phyloP scores from a whole-genome alignment of 2,113 vertebrate genomes.

The Percopsis transmontana region DNA sequence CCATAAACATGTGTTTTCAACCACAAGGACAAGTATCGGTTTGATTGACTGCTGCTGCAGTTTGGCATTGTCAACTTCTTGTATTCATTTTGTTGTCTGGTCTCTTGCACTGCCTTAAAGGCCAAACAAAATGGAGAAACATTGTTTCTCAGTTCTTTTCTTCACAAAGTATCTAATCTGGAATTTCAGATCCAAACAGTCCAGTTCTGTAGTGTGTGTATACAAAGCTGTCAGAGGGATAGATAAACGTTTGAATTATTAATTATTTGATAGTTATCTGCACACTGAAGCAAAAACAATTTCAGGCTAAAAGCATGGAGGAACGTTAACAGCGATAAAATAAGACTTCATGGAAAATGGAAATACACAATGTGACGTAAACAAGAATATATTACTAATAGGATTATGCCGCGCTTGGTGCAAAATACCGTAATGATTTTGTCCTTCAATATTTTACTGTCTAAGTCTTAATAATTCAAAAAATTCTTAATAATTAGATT shows the following conservation, averaged over 20 bases:
- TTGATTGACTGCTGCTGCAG: conserved; percentile 5
- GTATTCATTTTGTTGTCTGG: conserved; percentile 5
- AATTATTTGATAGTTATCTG: conserved; percentile 56
- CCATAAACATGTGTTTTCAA: too few relatives aligned
- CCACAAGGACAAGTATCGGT: background rate
- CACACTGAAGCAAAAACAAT: conserved; percentile 33
- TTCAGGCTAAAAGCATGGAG: conserved; percentile 3
- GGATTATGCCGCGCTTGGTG: background rate
- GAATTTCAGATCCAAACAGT: conserved; percentile 25
- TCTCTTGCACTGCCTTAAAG: background rate
- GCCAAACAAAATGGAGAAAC: conserved; percentile 41
- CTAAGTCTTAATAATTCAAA: background rate
- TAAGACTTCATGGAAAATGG: background rate
- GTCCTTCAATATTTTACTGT: background rate
- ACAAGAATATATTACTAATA: conserved; percentile 3
- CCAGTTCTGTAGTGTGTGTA: conserved; percentile 43
- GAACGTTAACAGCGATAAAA: background rate
- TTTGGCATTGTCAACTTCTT: background rate
- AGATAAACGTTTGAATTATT: conserved; percentile 58
- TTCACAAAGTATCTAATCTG: background rate
- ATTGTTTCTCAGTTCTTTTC: too few relatives aligned
- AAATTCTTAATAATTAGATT: background rate
- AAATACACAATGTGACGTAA: conserved; percentile 8
- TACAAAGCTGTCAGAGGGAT: conserved; percentile 49
- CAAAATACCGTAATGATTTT: background rate